Conservation (phyloP, 1,140 invertebrate genomes). For the Hirudo medicinalis region DNA sequence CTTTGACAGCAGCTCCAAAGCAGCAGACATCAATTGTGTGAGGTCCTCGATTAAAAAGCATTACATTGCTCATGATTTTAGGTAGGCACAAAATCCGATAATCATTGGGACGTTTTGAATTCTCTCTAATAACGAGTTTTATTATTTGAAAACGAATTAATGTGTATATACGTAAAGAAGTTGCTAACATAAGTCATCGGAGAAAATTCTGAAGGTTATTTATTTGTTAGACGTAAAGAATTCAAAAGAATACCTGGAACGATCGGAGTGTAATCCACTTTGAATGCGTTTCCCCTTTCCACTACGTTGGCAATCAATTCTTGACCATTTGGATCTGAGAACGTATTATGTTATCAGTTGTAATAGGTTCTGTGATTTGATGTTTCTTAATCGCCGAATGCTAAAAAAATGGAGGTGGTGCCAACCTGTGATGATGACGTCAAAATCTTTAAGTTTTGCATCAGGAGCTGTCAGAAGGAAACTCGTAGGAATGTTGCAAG, state of each 20-base stretch:
- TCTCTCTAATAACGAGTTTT: no score
- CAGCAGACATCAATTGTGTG: slow-evolving; percentile 78
- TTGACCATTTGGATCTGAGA: not conserved
- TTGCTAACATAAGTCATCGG: no score
- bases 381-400: no score
- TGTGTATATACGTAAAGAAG: no score
- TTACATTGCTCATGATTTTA: no score
- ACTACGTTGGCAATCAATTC: not conserved
- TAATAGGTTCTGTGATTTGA: not conserved
- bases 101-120: not conserved
- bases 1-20: slow-evolving; percentile 68
- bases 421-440: slow-evolving; percentile 50
- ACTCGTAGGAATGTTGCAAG: slow-evolving; percentile 66
- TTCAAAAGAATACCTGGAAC: no score
- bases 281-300: not conserved
- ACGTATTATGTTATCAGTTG: not conserved
- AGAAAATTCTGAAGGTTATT: no score
- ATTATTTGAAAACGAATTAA: no score
- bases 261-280: slow-evolving; percentile 1
- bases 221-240: no score
- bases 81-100: not conserved
- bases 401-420: not conserved
- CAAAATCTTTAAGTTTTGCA: slow-evolving; percentile 53
- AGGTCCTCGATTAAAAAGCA: slow-evolving; percentile 46
- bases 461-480: slow-evolving; percentile 66